Evolutionary conservation across 2,797 vertebrate species (phyloP).

Genomic region (Mus spretus): DNA sequence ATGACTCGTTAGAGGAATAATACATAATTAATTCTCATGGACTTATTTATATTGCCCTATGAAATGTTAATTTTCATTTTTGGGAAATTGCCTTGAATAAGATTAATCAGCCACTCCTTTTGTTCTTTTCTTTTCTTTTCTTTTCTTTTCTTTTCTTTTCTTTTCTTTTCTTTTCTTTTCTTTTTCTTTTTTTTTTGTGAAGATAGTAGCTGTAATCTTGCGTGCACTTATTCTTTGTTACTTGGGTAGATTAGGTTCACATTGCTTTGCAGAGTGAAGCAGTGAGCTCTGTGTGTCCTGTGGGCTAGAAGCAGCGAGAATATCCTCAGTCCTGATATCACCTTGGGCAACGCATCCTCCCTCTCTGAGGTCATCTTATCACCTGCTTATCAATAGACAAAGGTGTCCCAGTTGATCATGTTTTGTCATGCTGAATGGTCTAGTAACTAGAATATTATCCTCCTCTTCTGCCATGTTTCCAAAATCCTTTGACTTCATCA

Average conservation of each 20-base stretch:
- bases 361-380: background rate
- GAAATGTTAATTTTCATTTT: conserved; percentile 61
- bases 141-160: background rate
- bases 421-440: background rate
- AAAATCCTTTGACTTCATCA: background rate
- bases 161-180: background rate
- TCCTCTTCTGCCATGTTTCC: background rate
- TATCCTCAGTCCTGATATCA: background rate
- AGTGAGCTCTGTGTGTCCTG: background rate
- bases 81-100: conserved; percentile 36
- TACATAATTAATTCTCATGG: conserved; percentile 62
- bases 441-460: background rate
- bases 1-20: conserved; percentile 72
- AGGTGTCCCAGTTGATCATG: background rate
- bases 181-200: background rate
- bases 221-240: conserved; percentile 37
- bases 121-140: background rate
- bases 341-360: background rate
- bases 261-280: background rate
- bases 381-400: background rate
- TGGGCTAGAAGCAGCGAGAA: background rate
- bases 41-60: conserved; percentile 49
- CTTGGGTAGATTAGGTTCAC: background rate
- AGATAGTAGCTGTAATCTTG: background rate
- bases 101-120: background rate